A percentile compares a stretch with the other conserved stretches of the same genome.
Evolutionary conservation across 2,113 vertebrate genomes (phyloP).

Genomic region (Callionymus lyra): DNA sequence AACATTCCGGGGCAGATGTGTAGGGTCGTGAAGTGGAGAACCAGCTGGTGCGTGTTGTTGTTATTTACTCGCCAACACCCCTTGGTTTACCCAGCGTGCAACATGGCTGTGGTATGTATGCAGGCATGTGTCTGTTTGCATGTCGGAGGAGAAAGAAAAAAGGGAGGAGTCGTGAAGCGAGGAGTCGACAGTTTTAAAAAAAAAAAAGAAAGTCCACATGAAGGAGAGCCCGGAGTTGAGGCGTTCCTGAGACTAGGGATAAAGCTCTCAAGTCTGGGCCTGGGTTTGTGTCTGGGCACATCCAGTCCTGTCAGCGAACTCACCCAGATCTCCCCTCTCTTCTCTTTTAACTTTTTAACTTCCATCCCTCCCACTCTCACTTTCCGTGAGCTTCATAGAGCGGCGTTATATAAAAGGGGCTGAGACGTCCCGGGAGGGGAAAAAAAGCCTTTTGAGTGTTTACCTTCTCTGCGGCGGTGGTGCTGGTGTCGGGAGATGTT

Average conservation of each 20-base stretch:
- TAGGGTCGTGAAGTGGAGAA: background rate
- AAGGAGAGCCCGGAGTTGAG: no score
- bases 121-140: background rate
- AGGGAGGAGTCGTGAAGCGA: background rate
- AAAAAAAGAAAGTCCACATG: no score
- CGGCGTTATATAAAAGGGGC: slow-evolving; percentile 2
- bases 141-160: background rate
- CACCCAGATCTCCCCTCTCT: background rate
- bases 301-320: slow-evolving; percentile 4
- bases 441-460: background rate
- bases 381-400: slow-evolving; percentile 6
- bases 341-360: background rate
- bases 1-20: no score
- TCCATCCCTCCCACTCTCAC: background rate
- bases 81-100: background rate
- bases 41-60: background rate
- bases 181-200: background rate
- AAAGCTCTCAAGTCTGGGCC: slow-evolving; percentile 5
- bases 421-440: background rate
- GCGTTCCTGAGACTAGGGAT: background rate
- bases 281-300: slow-evolving; percentile 3
- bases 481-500: slow-evolving; percentile 1
- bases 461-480: background rate
- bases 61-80: slow-evolving; percentile 1
- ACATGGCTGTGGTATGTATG: background rate